Base-by-base conservation (phyloP, 1,140 invertebrate species). In the Littorina saxatilis region DNA sequence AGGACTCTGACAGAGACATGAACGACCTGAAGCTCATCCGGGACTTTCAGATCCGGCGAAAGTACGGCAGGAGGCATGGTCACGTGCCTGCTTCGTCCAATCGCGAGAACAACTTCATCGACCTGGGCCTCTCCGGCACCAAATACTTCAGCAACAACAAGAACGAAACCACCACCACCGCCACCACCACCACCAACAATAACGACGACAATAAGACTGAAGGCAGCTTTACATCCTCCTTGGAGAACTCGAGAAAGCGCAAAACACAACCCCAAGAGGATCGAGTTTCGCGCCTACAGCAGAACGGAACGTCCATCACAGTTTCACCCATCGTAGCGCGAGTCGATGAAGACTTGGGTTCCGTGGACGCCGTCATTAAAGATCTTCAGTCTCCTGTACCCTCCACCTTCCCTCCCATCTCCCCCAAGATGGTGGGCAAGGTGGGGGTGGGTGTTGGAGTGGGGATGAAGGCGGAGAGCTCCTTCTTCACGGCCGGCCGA, bases 401-500 rank as follows among this genome's bases (percentile, higher is more conserved):
- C 0, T 73, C 70, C 40, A n/a, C n/a, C n/a, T 73, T 73, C 70
- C 70, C 70, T n/a, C 70, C 70, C 3, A 39, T 73, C 40, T 50
- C 70, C 27, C 70, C 70, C 4, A 23, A 4, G 20, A n/a, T 39
- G n/a, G 4, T n/a, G 3, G 29, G 27, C n/a, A 13, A 32, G 35
- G 35, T 7, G 13, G 37, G 66, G 35, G 23, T 20, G 32, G 20
- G 9, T 20, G 20, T 20, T 11, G 47, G 9, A 11, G 20, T 20
- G 20, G 58, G 17, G 13, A n/a, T n/a, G n/a, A 27, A 35, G 27
- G 47, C 70, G 70, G 70, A 73, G 40, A 73, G 29, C 27, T 73
- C 70, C 20, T 73, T 73, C 27, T 73, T 50, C 70, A 50, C 70
- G 37, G 17, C 40, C 23, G n/a, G n/a, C n/a, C 23, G 40, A 7